Evolutionary conservation across 1,140 invertebrate species (phyloP).

Genomic region (Listronotus oregonensis): DNA sequence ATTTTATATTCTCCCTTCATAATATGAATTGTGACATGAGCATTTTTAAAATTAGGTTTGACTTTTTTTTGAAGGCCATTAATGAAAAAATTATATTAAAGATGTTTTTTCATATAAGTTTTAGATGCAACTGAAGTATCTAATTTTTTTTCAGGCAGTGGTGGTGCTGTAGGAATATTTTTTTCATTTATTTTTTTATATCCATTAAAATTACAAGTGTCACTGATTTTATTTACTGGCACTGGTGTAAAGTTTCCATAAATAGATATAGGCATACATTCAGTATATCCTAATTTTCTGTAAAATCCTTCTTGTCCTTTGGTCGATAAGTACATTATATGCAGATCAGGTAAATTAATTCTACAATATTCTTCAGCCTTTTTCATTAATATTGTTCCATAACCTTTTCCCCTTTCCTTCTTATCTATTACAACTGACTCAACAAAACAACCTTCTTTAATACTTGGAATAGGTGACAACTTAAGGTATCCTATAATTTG

Average conservation of each 20-base stretch:
- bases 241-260: constrained; percentile 58
- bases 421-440: constrained; percentile 78
- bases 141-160: constrained; percentile 22
- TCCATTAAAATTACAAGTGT: neutral
- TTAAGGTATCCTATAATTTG: constrained; percentile 76
- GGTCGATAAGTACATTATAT: constrained; percentile 73
- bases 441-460: constrained; percentile 71
- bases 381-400: constrained; percentile 72
- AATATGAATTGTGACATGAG: neutral
- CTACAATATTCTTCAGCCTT: constrained; percentile 72
- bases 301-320: constrained; percentile 80
- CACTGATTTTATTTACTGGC: constrained; percentile 10
- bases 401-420: constrained; percentile 69
- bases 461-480: constrained; percentile 68
- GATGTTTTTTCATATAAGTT: constrained; percentile 50
- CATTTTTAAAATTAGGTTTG: neutral
- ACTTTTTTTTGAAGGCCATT: constrained; percentile 10
- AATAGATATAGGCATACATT: constrained; percentile 71
- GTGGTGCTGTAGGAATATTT: constrained; percentile 34
- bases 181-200: neutral
- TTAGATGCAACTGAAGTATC: constrained; percentile 36
- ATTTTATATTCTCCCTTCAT: neutral
- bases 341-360: constrained; percentile 61
- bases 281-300: constrained; percentile 71
- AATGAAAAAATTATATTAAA: constrained; percentile 25